These are phyloP conservation scores for Archips xylosteana DNA, from an alignment of 2,888 invertebrate species.

Conservation along the genomic window DNA sequence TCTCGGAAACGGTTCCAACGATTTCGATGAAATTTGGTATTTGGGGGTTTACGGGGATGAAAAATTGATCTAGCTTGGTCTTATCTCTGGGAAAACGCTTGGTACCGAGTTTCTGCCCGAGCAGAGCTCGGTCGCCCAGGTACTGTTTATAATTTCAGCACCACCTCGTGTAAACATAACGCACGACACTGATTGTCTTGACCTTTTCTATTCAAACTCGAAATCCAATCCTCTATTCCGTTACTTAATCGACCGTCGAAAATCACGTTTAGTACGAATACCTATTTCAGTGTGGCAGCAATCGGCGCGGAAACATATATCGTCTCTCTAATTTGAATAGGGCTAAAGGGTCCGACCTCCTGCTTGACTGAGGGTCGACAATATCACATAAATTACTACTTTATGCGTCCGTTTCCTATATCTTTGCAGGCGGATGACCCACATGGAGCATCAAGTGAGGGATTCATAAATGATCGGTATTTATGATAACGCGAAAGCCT, in stretches of 20 bases:
- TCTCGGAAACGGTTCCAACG: too few species aligned
- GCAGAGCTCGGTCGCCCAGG: too few species aligned
- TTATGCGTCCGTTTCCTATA: constrained; percentile 64
- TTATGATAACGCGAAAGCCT: constrained; percentile 40
- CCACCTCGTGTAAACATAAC: constrained; percentile 12
- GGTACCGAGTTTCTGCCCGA: too few species aligned
- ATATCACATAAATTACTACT: constrained; percentile 70
- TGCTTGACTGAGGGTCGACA: constrained; percentile 66
- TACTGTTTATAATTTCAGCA: not conserved
- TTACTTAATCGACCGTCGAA: constrained; percentile 63
- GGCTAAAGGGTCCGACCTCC: constrained; percentile 57
- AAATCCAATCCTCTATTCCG: constrained; percentile 35
- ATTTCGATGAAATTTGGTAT: too few species aligned
- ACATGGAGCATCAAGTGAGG: constrained; percentile 45
- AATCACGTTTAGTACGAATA: constrained; percentile 64
- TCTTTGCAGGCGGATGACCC: constrained; percentile 49
- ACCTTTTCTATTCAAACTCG: constrained; percentile 24
- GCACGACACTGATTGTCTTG: constrained; percentile 20
- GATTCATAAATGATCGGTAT: constrained; percentile 48
- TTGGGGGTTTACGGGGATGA: too few species aligned
- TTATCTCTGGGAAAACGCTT: too few species aligned
- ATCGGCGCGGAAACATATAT: constrained; percentile 53
- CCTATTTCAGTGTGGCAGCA: constrained; percentile 49
- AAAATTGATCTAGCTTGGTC: too few species aligned
- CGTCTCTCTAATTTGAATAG: constrained; percentile 70